These are phyloP conservation scores for Margarornis squamiger DNA, from an alignment of 2,797 vertebrate species.

Conservation along the genomic window DNA sequence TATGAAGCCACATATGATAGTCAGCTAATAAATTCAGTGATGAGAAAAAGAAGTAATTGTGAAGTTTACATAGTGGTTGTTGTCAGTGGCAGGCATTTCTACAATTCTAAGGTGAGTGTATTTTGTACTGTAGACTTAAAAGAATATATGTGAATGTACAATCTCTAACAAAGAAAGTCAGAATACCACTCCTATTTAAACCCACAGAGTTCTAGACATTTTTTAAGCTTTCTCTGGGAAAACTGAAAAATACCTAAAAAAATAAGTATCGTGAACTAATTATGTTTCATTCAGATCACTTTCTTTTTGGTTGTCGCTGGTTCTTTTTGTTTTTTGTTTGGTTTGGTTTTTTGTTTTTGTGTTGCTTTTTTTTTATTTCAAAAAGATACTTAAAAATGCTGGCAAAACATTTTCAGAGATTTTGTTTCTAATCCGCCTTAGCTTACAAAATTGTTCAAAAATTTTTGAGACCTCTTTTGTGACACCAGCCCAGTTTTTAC, in stretches of 20 bases:
- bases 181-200: background rate
- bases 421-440: background rate
- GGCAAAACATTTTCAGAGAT: background rate
- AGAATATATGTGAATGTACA: background rate
- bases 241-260: background rate
- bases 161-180: background rate
- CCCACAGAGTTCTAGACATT: background rate
- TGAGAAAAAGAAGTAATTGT: background rate
- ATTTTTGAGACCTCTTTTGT: background rate
- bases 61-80: background rate
- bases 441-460: background rate
- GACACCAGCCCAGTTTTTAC: background rate
- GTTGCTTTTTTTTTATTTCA: background rate
- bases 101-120: background rate
- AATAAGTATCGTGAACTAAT: background rate
- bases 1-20: background rate
- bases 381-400: background rate
- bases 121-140: background rate
- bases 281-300: background rate
- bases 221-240: background rate
- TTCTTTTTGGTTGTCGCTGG: background rate
- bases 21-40: conserved; percentile 16
- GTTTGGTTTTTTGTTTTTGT: too few relatives aligned
- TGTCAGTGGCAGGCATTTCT: background rate
- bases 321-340: background rate